Conservation (phyloP, 1,140 invertebrate species). For the Carcinoscorpius rotundicauda region DNA sequence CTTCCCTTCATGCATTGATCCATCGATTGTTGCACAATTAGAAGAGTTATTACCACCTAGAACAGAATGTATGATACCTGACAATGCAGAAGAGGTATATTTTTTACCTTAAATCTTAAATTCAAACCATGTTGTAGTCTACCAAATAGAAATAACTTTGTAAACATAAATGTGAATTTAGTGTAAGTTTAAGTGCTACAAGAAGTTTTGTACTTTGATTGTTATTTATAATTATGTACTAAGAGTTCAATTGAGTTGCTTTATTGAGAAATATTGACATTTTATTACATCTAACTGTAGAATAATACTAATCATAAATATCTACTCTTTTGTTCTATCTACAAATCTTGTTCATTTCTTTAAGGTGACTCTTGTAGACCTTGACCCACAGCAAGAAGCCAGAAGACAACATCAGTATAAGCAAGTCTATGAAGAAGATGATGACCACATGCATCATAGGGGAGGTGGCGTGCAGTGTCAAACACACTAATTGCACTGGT, state of each 20-base stretch:
- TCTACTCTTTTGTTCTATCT: background rate
- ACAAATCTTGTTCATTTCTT: background rate
- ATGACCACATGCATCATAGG: conserved; percentile 46
- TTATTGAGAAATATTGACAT: no score
- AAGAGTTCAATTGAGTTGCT: no score
- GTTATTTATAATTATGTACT: background rate
- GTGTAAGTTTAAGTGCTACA: no score
- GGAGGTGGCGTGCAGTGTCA: conserved; percentile 71
- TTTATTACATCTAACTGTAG: no score
- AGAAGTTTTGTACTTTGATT: background rate
- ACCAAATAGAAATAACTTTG: no score
- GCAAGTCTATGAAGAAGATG: conserved; percentile 54
- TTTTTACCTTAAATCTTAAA: background rate
- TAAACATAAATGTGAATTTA: no score
- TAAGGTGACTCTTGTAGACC: conserved; percentile 35
- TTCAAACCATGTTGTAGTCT: no score
- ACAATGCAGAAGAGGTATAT: conserved; percentile 62
- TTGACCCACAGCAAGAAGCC: conserved; percentile 54
- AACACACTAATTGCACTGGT: conserved; percentile 48
- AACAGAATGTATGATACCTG: conserved; percentile 63
- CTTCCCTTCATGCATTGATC: conserved; percentile 61
- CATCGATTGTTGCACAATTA: conserved; percentile 56
- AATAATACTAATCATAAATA: no score
- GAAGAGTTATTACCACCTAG: conserved; percentile 71
- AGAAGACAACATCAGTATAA: conserved; percentile 35